phyloP scores from a whole-genome alignment of 2,888 invertebrate species.

The Germaria angustata region DNA sequence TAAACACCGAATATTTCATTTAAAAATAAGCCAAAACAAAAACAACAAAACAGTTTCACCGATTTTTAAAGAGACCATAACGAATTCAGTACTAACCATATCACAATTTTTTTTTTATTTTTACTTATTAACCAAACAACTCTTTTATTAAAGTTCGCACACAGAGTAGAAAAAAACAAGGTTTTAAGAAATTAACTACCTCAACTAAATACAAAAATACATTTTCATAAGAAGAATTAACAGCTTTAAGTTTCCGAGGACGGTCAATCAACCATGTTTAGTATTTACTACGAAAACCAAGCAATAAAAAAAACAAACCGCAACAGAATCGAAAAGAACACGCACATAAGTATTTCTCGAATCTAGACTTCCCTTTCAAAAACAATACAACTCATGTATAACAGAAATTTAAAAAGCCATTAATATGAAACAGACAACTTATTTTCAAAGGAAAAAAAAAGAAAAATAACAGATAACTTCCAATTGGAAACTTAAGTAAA shows the following conservation, averaged over 20 bases:
- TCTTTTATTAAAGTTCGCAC: conserved; percentile 17
- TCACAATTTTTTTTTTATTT: not conserved
- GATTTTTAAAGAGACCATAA: conserved; percentile 41
- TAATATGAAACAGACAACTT: not conserved
- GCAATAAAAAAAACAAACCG: not conserved
- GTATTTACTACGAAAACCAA: conserved; percentile 27
- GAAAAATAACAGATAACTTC: conserved; percentile 6
- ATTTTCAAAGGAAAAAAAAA: conserved; percentile 1
- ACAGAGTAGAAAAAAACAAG: conserved; percentile 6
- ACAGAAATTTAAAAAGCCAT: conserved; percentile 24
- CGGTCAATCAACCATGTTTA: conserved; percentile 61
- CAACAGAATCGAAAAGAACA: conserved; percentile 14
- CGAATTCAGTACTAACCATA: conserved; percentile 19
- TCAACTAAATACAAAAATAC: not conserved
- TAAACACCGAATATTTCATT: not conserved
- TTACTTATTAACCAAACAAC: conserved; percentile 7
- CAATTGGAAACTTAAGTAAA: conserved; percentile 13
- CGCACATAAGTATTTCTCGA: conserved; percentile 29
- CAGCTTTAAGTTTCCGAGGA: conserved; percentile 56
- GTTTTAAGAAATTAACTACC: conserved; percentile 2
- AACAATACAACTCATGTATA: not conserved
- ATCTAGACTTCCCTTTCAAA: conserved; percentile 30
- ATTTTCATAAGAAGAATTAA: conserved; percentile 30
- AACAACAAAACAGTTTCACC: conserved; percentile 43
- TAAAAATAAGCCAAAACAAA: no score